Conservation (phyloP, 2,888 invertebrate genomes). For the Chorisops tibialis region DNA sequence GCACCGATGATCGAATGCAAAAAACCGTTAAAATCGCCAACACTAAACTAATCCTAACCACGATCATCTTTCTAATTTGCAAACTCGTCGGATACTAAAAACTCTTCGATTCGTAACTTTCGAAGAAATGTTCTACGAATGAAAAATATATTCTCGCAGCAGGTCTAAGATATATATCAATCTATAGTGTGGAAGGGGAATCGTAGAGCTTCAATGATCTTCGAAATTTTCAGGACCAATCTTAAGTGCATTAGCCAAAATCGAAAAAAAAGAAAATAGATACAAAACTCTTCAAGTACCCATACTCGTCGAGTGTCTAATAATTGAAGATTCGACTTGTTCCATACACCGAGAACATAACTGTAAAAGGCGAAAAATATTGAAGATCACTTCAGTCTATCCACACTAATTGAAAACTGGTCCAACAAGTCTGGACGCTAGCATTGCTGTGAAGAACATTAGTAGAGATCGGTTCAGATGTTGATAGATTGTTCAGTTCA, state of each 20-base stretch:
- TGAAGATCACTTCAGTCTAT: too few relatives aligned
- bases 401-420: too few relatives aligned
- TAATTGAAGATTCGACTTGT: too few relatives aligned
- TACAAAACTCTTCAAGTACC: too few relatives aligned
- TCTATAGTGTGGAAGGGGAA: conserved; percentile 4
- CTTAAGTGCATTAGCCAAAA: conserved; percentile 1
- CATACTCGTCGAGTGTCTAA: too few relatives aligned
- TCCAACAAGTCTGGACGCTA: too few relatives aligned
- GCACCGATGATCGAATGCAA: conserved; percentile 11
- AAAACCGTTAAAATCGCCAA: neutral
- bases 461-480: too few relatives aligned
- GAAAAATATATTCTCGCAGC: neutral
- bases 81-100: conserved; percentile 10
- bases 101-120: neutral
- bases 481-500: too few relatives aligned
- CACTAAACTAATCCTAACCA: conserved; percentile 6
- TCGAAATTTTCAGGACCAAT: neutral
- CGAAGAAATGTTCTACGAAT: conserved; percentile 11
- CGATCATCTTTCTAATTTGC: conserved; percentile 21
- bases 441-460: too few relatives aligned
- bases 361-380: too few relatives aligned
- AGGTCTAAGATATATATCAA: neutral
- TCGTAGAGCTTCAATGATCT: neutral
- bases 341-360: too few relatives aligned
- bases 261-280: too few relatives aligned